Evolutionary conservation across 2,888 invertebrate species (phyloP).

Genomic region (Andrena bucephala): DNA sequence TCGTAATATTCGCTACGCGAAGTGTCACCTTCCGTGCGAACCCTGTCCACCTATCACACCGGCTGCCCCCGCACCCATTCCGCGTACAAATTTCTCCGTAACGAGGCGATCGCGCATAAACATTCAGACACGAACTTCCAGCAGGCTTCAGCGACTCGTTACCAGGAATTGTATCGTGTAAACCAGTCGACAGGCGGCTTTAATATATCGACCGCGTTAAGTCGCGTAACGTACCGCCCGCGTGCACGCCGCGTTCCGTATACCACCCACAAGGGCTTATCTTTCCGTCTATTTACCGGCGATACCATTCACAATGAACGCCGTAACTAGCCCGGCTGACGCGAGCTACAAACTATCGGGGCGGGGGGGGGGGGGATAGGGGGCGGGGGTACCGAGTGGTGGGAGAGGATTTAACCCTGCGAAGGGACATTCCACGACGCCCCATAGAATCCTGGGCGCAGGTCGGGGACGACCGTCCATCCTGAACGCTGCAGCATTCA

Average conservation of each 20-base stretch:
- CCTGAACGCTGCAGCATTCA: constrained; percentile 55
- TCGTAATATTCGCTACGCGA: no score
- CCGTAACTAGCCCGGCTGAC: constrained; percentile 50
- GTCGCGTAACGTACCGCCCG: constrained; percentile 11
- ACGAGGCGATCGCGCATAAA: neutral
- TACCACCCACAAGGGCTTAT: constrained; percentile 55
- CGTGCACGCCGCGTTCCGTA: constrained; percentile 26
- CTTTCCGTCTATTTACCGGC: constrained; percentile 56
- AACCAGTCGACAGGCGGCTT: constrained; percentile 17
- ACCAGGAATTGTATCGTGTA: constrained; percentile 25
- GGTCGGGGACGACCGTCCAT: constrained; percentile 48
- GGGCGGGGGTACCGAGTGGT: neutral
- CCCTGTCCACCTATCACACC: neutral
- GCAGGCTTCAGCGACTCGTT: neutral
- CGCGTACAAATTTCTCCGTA: constrained; percentile 16
- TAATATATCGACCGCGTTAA: constrained; percentile 8
- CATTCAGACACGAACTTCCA: constrained; percentile 3
- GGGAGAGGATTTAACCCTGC: constrained; percentile 47
- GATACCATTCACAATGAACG: constrained; percentile 58
- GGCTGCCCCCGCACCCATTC: neutral
- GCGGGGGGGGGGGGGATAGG: neutral
- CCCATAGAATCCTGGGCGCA: constrained; percentile 16
- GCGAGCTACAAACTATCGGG: constrained; percentile 31
- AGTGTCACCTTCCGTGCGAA: neutral
- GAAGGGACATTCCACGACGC: constrained; percentile 52